phyloP scores from a whole-genome alignment of 2,888 invertebrate species.

The Hirtodrosophila cameraria region DNA sequence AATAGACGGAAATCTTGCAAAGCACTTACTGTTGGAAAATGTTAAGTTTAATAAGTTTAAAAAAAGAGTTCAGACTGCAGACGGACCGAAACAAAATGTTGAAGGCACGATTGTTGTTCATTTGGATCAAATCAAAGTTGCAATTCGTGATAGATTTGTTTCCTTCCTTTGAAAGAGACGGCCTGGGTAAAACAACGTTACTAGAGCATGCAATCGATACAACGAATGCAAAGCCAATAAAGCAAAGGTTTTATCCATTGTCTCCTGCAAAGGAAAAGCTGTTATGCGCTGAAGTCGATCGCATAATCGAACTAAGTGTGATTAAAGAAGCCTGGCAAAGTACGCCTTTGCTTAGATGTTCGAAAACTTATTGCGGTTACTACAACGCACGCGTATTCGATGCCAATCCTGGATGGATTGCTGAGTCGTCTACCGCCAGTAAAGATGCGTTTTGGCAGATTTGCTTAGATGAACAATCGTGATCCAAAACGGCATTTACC shows the following conservation, averaged over 20 bases:
- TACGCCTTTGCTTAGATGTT: conserved; percentile 3
- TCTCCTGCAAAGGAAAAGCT: too few species aligned
- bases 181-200: neutral
- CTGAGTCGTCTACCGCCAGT: too few species aligned
- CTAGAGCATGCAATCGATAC: neutral
- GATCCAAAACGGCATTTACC: neutral
- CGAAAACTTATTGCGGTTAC: conserved; percentile 4
- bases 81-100: too few species aligned
- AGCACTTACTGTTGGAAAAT: too few species aligned
- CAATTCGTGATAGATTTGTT: neutral
- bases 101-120: too few species aligned
- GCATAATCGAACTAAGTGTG: too few species aligned
- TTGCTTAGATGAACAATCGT: neutral
- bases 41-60: too few species aligned
- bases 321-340: too few species aligned
- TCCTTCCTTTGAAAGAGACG: conserved; percentile 2
- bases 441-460: too few species aligned
- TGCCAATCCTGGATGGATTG: conserved; percentile 5
- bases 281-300: too few species aligned
- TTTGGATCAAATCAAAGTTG: neutral
- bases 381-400: conserved; percentile 1
- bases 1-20: too few species aligned
- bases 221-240: neutral
- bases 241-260: conserved; percentile 12
- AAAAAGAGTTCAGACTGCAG: too few species aligned